Percentiles rank a stretch among this genome's conserved stretches.
phyloP scores from a whole-genome alignment of 1,140 invertebrate species.

The Brachionus calyciflorus region DNA sequence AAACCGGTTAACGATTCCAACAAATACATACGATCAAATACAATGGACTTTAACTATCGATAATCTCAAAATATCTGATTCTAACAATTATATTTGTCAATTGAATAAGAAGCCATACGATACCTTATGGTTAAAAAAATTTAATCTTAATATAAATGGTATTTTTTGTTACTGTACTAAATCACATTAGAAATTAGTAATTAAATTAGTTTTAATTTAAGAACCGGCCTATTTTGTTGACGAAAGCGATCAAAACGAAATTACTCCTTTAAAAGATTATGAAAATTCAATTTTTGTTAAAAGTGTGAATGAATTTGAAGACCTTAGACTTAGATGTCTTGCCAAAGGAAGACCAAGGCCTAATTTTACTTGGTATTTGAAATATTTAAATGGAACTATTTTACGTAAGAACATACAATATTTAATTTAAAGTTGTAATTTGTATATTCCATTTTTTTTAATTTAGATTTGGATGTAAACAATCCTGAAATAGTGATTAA shows the following conservation, averaged over 20 bases:
- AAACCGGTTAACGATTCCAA: not conserved
- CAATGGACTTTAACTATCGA: slow-evolving; percentile 28
- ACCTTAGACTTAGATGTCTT: slow-evolving; percentile 3
- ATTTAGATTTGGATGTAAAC: not conserved
- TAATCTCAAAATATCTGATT: slow-evolving; percentile 21
- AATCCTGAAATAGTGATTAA: slow-evolving; percentile 27
- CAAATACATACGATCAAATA: slow-evolving; percentile 1
- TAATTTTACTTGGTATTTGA: not conserved
- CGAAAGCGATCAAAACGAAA: not conserved
- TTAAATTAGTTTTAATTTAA: not conserved
- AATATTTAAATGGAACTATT: slow-evolving; percentile 12
- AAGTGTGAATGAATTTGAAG: not conserved
- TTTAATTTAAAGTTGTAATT: not conserved
- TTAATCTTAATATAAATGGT: slow-evolving; percentile 21
- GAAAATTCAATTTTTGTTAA: slow-evolving; percentile 33
- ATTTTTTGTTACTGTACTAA: not conserved
- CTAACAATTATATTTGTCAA: slow-evolving; percentile 41
- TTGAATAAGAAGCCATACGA: slow-evolving; percentile 43
- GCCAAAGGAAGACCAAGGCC: slow-evolving; percentile 21
- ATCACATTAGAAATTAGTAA: not conserved
- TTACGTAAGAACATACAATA: not conserved
- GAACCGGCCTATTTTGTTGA: slow-evolving; percentile 43
- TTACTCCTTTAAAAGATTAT: not conserved
- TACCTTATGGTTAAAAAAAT: slow-evolving; percentile 11
- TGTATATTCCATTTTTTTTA: not conserved